phyloP scores from a whole-genome alignment of 1,140 invertebrate genomes.

The Caenorhabditis latens region DNA sequence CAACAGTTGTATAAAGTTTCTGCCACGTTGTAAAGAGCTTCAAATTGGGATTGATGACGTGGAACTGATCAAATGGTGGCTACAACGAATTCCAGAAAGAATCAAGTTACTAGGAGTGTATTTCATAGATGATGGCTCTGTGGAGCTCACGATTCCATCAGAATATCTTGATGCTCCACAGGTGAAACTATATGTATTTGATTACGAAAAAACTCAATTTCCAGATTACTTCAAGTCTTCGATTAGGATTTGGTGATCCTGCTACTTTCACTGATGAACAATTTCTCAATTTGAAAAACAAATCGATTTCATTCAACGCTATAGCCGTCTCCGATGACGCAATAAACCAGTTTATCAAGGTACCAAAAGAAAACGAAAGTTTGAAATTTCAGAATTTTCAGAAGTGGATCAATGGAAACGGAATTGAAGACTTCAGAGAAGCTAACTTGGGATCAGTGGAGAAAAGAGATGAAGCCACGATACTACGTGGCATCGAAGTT shows the following conservation, averaged over 20 bases:
- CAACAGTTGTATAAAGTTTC: not conserved
- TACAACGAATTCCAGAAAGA: not conserved
- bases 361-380: no score
- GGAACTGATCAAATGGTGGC: not conserved
- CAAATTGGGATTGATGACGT: not conserved
- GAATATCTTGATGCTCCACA: not conserved
- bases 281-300: not conserved
- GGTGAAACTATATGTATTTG: not conserved
- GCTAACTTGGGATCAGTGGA: not conserved
- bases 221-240: not conserved
- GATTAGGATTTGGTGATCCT: not conserved
- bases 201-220: not conserved
- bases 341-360: not conserved
- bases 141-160: not conserved
- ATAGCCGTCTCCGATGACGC: not conserved
- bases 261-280: slow-evolving; percentile 14
- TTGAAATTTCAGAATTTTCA: no score
- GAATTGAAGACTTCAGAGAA: not conserved
- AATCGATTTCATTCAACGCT: not conserved
- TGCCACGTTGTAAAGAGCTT: not conserved
- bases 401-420: not conserved
- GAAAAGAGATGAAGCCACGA: not conserved
- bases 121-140: no score
- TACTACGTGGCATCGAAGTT: not conserved
- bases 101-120: not conserved